phyloP scores from a whole-genome alignment of 2,797 vertebrate genomes.

The Amazonetta brasiliensis region DNA sequence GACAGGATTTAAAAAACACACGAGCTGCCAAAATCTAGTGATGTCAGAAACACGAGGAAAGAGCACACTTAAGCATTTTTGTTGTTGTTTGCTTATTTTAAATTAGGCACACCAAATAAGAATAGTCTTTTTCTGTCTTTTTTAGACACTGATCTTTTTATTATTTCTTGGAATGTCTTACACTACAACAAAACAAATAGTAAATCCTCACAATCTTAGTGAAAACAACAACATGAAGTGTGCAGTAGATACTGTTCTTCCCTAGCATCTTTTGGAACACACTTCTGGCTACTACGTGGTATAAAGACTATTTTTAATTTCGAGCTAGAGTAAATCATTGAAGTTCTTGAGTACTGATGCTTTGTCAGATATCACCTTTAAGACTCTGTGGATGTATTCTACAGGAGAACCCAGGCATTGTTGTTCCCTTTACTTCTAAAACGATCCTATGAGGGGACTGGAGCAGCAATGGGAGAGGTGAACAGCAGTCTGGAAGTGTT shows the following conservation, averaged over 20 bases:
- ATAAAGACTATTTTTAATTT: not conserved
- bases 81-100: not conserved
- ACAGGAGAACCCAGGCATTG: not conserved
- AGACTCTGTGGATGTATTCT: not conserved
- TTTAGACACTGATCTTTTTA: not conserved
- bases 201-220: not conserved
- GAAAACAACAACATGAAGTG: not conserved
- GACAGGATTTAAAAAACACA: not conserved
- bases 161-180: not conserved
- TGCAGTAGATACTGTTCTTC: not conserved
- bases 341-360: not conserved
- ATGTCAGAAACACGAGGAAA: not conserved
- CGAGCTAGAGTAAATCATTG: not conserved
- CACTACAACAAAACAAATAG: not conserved
- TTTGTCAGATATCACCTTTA: not conserved
- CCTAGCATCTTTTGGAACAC: not conserved
- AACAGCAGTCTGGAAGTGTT: not conserved
- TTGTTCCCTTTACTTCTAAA: not conserved
- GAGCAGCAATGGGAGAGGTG: not conserved
- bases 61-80: rapidly evolving
- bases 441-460: not conserved
- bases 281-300: not conserved
- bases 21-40: not conserved
- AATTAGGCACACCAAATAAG: not conserved
- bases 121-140: not conserved